phyloP scores from a whole-genome alignment of 2,113 vertebrate species.

The Engraulis encrasicolus region DNA sequence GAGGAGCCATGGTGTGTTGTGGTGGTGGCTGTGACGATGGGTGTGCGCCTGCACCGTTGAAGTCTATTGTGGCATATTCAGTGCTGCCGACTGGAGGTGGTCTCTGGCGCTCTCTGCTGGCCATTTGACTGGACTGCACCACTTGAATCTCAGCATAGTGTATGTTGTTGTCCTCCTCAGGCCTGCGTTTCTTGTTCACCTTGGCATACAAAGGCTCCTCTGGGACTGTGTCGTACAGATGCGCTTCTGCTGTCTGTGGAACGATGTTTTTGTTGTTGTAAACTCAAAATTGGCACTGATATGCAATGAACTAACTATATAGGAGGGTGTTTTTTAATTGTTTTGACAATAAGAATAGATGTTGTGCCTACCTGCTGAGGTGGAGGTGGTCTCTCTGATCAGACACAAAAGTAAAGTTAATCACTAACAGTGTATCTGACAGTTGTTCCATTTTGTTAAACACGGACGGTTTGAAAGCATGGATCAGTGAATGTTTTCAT shows the following conservation, averaged over 20 bases:
- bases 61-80: conserved; percentile 83
- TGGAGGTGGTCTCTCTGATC: not conserved
- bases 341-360: not conserved
- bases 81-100: conserved; percentile 62
- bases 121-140: conserved; percentile 43
- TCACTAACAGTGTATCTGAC: not conserved
- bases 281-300: not conserved
- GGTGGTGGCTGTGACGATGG: not conserved
- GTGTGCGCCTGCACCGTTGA: conserved; percentile 41
- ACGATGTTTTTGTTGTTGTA: not conserved
- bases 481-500: too few relatives aligned
- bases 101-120: conserved; percentile 53
- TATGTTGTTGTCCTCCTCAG: conserved; percentile 67
- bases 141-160: conserved; percentile 85
- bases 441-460: not conserved
- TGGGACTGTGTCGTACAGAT: conserved; percentile 56
- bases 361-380: not conserved
- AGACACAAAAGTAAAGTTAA: not conserved
- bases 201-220: conserved; percentile 66
- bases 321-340: not conserved
- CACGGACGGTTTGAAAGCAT: not conserved
- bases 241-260: conserved; percentile 46
- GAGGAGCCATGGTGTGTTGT: not conserved
- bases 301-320: not conserved
- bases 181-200: conserved; percentile 57